Conservation (phyloP, 2,888 invertebrate genomes). For the Melipona bicolor region DNA sequence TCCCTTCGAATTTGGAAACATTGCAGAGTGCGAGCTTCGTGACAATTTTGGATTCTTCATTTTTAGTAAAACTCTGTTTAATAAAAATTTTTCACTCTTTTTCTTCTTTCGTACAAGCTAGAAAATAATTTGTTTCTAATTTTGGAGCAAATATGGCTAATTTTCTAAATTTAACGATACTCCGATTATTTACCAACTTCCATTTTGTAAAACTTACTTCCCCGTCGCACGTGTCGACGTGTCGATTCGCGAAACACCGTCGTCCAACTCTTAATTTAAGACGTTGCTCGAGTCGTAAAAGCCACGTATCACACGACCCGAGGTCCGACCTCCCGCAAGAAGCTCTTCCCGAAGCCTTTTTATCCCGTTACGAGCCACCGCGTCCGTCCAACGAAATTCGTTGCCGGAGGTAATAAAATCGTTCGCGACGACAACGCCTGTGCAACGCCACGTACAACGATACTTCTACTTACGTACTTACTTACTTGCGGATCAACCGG, state of each 20-base stretch:
- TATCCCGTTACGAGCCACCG: neutral
- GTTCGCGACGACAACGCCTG: neutral
- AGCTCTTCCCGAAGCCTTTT: neutral
- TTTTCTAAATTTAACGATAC: too few species aligned
- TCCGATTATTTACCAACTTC: neutral
- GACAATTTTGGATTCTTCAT: too few species aligned
- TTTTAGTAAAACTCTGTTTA: too few species aligned
- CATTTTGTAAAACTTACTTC: neutral
- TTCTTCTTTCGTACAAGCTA: too few species aligned
- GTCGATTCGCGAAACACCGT: neutral
- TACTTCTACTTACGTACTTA: neutral
- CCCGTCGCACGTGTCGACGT: neutral
- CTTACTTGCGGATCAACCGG: constrained; percentile 9
- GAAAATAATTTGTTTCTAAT: too few species aligned
- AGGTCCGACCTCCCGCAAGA: neutral
- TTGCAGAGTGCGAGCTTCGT: too few species aligned
- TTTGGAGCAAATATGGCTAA: too few species aligned
- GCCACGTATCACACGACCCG: neutral
- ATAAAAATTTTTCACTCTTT: too few species aligned
- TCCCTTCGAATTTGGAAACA: neutral
- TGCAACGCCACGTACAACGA: neutral
- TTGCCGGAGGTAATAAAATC: constrained; percentile 1
- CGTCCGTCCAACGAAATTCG: neutral
- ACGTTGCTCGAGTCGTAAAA: neutral
- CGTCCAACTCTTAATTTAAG: neutral